These are phyloP conservation scores for Gymnoscopelus braueri DNA, from an alignment of 2,797 vertebrate genomes.

Conservation along the genomic window DNA sequence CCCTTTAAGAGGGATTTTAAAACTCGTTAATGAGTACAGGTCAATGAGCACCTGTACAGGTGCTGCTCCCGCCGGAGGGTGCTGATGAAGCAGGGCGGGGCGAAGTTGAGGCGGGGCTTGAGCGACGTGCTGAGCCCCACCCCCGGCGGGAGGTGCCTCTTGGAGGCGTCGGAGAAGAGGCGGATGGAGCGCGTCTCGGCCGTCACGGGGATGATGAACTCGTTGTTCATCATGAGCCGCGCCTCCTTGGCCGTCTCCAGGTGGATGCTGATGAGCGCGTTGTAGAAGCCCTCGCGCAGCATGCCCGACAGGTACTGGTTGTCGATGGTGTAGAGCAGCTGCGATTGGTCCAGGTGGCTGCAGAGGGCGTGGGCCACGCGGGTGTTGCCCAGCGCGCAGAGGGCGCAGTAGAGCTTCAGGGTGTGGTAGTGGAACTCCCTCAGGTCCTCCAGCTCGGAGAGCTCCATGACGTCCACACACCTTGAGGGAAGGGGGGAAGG, in stretches of 20 bases:
- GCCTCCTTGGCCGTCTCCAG: constrained; percentile 94
- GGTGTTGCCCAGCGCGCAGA: constrained; percentile 95
- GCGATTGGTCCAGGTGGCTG: constrained; percentile 95
- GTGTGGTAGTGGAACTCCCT: constrained; percentile 96
- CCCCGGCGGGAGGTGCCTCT: constrained; percentile 91
- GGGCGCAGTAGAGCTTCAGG: constrained; percentile 93
- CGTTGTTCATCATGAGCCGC: constrained; percentile 98
- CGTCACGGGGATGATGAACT: constrained; percentile 98
- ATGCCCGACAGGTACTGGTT: constrained; percentile 95
- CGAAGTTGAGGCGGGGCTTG: constrained; percentile 89
- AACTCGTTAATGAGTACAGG: too few species aligned
- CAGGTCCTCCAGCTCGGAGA: constrained; percentile 94
- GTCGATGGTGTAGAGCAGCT: constrained; percentile 94
- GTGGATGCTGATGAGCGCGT: constrained; percentile 93
- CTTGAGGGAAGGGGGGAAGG: constrained; percentile 64
- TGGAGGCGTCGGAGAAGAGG: constrained; percentile 89
- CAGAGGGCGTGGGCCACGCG: constrained; percentile 95
- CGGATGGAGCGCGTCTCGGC: constrained; percentile 91
- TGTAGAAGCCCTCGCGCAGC: constrained; percentile 93
- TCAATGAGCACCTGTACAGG: too few species aligned
- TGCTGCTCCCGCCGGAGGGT: constrained; percentile 84
- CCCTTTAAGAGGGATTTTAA: too few species aligned
- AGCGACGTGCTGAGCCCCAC: constrained; percentile 94
- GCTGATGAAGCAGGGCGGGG: constrained; percentile 88
- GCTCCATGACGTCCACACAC: constrained; percentile 96